A percentile compares a stretch with the other conserved stretches of the same genome.
Evolutionary conservation across 1,140 invertebrate species (phyloP).

Genomic region (Ceratina japonica): DNA sequence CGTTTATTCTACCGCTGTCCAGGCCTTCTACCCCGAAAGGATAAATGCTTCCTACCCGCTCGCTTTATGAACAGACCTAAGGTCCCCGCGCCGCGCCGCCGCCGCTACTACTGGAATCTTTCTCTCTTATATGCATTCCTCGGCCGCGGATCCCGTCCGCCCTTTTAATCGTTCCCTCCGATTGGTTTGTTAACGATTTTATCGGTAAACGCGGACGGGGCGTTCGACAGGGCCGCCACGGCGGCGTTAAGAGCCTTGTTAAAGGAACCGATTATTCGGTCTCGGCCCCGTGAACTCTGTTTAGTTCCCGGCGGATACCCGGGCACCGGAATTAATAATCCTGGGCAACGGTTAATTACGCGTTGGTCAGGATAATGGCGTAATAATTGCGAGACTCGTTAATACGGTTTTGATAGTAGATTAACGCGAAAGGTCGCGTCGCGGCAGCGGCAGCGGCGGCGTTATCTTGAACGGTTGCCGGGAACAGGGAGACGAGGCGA

Average conservation of each 20-base stretch:
- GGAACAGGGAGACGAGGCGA: background rate
- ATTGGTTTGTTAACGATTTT: slow-evolving; percentile 4
- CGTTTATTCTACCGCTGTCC: slow-evolving; percentile 66
- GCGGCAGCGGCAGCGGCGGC: background rate
- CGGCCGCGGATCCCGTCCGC: background rate
- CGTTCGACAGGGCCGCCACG: background rate
- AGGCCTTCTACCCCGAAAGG: slow-evolving; percentile 57
- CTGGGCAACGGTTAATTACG: slow-evolving; percentile 13
- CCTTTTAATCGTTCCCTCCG: background rate
- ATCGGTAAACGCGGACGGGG: background rate
- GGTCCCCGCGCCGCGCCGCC: slow-evolving; percentile 31
- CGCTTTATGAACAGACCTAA: slow-evolving; percentile 53
- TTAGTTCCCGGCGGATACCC: background rate
- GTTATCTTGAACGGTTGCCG: slow-evolving; percentile 27
- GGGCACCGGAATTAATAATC: slow-evolving; percentile 7
- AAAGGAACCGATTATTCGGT: background rate
- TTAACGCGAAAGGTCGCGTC: background rate
- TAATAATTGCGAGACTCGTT: slow-evolving; percentile 21
- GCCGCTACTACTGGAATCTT: slow-evolving; percentile 22
- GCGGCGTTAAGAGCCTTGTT: background rate
- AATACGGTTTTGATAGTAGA: slow-evolving; percentile 24
- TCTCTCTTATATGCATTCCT: slow-evolving; percentile 16
- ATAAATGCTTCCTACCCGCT: slow-evolving; percentile 56
- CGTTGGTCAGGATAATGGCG: background rate
- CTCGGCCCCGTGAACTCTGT: background rate